Evolutionary conservation across 2,113 vertebrate genomes (phyloP).

Genomic region (Poicephalus gulielmi): DNA sequence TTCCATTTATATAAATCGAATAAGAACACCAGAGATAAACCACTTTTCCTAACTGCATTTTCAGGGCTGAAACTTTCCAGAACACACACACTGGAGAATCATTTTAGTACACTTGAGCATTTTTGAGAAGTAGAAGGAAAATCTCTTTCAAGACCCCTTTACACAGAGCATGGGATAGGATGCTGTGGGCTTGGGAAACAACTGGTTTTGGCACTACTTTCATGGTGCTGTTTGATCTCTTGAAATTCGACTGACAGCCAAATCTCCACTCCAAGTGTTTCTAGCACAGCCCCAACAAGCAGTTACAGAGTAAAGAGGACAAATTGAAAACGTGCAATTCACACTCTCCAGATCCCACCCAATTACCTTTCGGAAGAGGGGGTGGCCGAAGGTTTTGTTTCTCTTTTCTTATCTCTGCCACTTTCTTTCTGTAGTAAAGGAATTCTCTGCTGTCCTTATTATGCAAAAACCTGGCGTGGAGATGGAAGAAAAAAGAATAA

Average conservation of each 20-base stretch:
- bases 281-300: not conserved
- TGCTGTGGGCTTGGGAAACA: not conserved
- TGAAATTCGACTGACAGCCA: not conserved
- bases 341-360: not conserved
- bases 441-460: slow-evolving; percentile 91
- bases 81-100: not conserved
- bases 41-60: not conserved
- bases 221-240: not conserved
- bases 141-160: not conserved
- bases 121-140: not conserved
- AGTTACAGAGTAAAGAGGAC: not conserved
- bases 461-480: slow-evolving; percentile 86
- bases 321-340: not conserved
- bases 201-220: not conserved
- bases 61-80: not conserved
- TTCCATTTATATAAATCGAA: not conserved
- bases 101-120: not conserved
- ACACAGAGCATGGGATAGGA: rapidly evolving
- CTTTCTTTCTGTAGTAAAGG: slow-evolving; percentile 95
- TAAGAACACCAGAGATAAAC: not conserved
- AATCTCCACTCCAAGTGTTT: not conserved
- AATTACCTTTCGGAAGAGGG: slow-evolving; percentile 82
- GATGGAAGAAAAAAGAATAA: not conserved
- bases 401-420: slow-evolving; percentile 85
- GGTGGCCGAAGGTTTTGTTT: slow-evolving; percentile 68